Evolutionary conservation across 2,888 invertebrate species (phyloP).

Genomic region (Trissonchulus sp.): DNA sequence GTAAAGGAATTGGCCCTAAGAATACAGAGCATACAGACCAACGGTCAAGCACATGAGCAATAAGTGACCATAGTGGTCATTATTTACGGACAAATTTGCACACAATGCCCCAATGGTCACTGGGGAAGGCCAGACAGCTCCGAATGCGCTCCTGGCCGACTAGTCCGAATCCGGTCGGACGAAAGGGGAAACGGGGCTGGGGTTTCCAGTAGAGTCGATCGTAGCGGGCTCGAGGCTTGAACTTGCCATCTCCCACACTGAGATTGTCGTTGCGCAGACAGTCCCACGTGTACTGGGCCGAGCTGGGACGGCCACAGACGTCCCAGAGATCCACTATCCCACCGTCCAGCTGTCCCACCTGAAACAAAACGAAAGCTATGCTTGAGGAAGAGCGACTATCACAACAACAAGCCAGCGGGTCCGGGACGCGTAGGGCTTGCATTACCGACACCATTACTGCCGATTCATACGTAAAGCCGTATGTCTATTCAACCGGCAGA

Average conservation of each 20-base stretch:
- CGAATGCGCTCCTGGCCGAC: constrained; percentile 58
- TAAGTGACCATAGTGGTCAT: too few species aligned
- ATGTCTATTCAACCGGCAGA: too few species aligned
- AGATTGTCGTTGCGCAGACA: constrained; percentile 59
- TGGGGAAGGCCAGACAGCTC: constrained; percentile 58
- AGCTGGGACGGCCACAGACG: constrained; percentile 57
- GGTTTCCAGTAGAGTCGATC: constrained; percentile 58
- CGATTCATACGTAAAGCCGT: too few species aligned
- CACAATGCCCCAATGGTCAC: constrained; percentile 60
- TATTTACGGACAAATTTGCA: constrained; percentile 52
- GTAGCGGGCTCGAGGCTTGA: constrained; percentile 57
- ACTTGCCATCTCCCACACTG: constrained; percentile 39
- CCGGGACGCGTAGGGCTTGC: not conserved
- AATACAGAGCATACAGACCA: too few species aligned
- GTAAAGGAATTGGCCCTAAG: too few species aligned
- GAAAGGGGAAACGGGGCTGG: constrained; percentile 42
- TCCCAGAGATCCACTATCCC: constrained; percentile 57
- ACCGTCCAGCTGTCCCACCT: too few species aligned
- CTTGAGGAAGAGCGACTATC: constrained; percentile 54
- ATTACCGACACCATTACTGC: too few species aligned
- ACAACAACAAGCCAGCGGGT: constrained; percentile 28
- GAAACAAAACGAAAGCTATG: constrained; percentile 29
- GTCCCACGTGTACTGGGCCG: constrained; percentile 61
- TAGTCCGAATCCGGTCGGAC: constrained; percentile 58
- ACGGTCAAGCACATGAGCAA: too few species aligned